Evolutionary conservation across 2,113 vertebrate genomes (phyloP), one percentile per base, ranked within the genome.

Genomic region (Cairina moschata): DNA sequence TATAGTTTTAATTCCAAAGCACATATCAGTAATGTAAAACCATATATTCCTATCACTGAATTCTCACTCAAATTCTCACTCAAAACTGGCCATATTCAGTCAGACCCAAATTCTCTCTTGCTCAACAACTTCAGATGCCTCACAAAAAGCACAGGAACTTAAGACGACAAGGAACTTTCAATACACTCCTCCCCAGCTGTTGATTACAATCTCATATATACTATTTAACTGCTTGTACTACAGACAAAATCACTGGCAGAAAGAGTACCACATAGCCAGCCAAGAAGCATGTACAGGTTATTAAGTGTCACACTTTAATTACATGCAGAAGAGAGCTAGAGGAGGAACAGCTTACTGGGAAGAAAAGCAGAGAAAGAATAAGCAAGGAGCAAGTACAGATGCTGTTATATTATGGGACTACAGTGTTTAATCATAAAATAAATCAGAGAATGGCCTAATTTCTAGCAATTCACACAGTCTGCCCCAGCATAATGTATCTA

Each of bases 1-100:
- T 40, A 40, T 89, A 63, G 68, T 79, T 96, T 94, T 88, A 94
- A 96, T 91, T 96, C 88, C 69, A 80, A 83, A 89, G 55, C 85
- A 92, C 46, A 88, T 59, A 78, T 36, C 1, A 3, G 65, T 78
- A 72, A 78, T 25, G 28, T 66, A 88, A 95, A 88, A 32, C 13
- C 46, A 54, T 17, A 16, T 31, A 77, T 79, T 94, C 75, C 69
- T 79, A 66, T 40, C 44, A 66, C 62, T 84, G 46, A 17, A 34
- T 42, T 63, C 62, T 65, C 77, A 38, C 54, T 90, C 62, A 65
- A 17, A 34, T 42, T 63, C 62, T 65, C 77, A 38, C 54, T 90
- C 62, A 65, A 68, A 95, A 88, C 40, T 16, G 36, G 18, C 20
- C 34, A 5, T 8, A 4, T 91, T 36, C 23, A 31, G 40, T 42